These are phyloP conservation scores for Trichonephila clavata DNA, from an alignment of 1,140 invertebrate genomes.

Conservation along the genomic window DNA sequence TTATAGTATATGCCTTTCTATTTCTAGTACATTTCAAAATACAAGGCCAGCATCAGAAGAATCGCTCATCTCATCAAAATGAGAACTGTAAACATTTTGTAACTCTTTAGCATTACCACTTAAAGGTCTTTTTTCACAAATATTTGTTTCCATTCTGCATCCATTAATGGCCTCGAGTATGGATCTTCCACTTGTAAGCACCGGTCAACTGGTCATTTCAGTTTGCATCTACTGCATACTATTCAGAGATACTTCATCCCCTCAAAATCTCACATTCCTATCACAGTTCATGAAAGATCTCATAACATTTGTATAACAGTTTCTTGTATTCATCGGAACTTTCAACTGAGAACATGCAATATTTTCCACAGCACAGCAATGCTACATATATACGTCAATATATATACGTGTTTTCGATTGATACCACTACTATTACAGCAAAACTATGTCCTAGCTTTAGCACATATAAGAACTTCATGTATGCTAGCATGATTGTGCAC, in stretches of 20 bases:
- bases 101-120: not conserved
- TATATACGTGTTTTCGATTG: conserved; percentile 26
- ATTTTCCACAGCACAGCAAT: conserved; percentile 27
- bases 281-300: conserved; percentile 72
- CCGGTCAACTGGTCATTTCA: conserved; percentile 42
- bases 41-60: not conserved
- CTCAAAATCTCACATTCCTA: conserved; percentile 45
- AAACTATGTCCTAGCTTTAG: conserved; percentile 69
- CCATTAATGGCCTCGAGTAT: not conserved
- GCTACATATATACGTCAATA: conserved; percentile 5
- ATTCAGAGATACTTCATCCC: too few species aligned
- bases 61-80: not conserved
- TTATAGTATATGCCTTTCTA: not conserved
- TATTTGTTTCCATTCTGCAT: not conserved
- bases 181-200: conserved; percentile 45
- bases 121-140: not conserved
- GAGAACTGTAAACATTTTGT: not conserved
- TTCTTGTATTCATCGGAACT: not conserved
- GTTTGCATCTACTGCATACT: not conserved
- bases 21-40: not conserved
- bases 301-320: conserved; percentile 1
- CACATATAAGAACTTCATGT: conserved; percentile 42
- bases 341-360: conserved; percentile 9
- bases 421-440: conserved; percentile 53
- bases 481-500: conserved; percentile 20